phyloP scores from a whole-genome alignment of 2,888 invertebrate species.

The Meliscaeva auricollis region DNA sequence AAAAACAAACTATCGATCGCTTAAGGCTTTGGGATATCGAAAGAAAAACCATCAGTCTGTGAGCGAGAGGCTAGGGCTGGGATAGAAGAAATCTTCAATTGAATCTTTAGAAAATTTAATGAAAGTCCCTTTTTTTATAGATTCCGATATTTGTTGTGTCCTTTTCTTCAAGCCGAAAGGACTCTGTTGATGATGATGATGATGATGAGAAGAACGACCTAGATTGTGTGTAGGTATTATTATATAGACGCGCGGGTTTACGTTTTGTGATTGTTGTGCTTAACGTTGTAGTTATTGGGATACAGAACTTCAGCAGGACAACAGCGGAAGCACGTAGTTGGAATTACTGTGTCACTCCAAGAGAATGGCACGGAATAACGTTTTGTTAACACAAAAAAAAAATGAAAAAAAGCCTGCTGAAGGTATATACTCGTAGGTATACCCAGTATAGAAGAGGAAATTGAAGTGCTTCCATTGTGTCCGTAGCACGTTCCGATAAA shows the following conservation, averaged over 20 bases:
- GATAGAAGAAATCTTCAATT: conserved; percentile 34
- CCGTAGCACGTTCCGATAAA: conserved; percentile 67
- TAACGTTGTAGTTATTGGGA: conserved; percentile 37
- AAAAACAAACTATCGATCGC: conserved; percentile 42
- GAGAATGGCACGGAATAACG: conserved; percentile 49
- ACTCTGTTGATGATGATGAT: background rate
- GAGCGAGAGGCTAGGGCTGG: background rate
- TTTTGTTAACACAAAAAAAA: conserved; percentile 10
- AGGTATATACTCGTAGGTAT: conserved; percentile 1
- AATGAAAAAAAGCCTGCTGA: conserved; percentile 11
- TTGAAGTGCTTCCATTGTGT: conserved; percentile 72
- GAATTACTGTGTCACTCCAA: conserved; percentile 69
- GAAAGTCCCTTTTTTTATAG: conserved; percentile 57
- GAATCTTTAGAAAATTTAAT: conserved; percentile 65
- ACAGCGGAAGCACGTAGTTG: conserved; percentile 60
- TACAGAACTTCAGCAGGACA: conserved; percentile 2
- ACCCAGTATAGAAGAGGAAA: conserved; percentile 28
- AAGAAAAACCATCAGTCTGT: background rate
- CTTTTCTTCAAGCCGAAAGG: conserved; percentile 29
- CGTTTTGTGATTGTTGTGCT: conserved; percentile 60
- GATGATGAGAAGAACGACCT: conserved; percentile 29
- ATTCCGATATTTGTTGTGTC: conserved; percentile 34
- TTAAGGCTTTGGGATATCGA: background rate
- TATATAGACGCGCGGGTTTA: conserved; percentile 31
- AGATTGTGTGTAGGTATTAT: conserved; percentile 37